phyloP scores from a whole-genome alignment of 2,113 vertebrate species.

The Psephotus haematonotus region DNA sequence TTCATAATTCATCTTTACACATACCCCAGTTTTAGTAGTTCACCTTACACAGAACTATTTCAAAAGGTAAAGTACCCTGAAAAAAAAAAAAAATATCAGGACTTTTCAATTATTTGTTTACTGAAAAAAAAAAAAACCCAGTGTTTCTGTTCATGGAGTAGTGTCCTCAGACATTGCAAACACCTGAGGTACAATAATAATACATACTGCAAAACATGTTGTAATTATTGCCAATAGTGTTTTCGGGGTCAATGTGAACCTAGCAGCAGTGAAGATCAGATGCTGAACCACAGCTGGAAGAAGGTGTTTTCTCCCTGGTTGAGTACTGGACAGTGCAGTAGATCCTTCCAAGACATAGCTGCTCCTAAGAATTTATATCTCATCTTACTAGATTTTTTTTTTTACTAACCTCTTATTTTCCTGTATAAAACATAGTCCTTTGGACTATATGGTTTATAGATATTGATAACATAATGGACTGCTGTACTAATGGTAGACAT shows the following conservation, averaged over 20 bases:
- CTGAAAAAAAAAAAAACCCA: neutral
- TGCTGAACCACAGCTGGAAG: neutral
- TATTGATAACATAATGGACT: neutral
- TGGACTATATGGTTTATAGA: neutral
- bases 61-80: neutral
- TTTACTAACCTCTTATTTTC: neutral
- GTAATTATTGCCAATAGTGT: neutral
- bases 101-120: neutral
- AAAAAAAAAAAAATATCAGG: neutral
- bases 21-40: neutral
- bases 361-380: neutral
- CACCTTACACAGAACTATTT: neutral
- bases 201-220: neutral
- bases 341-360: neutral
- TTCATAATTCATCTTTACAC: neutral
- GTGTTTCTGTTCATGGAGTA: neutral
- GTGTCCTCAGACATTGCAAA: neutral
- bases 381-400: neutral
- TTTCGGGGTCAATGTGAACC: neutral
- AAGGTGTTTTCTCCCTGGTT: neutral
- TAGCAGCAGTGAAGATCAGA: neutral
- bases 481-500: neutral
- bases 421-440: neutral
- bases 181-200: neutral
- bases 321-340: neutral